phyloP scores from a whole-genome alignment of 2,797 vertebrate species.

The Eidolon dupreanum region DNA sequence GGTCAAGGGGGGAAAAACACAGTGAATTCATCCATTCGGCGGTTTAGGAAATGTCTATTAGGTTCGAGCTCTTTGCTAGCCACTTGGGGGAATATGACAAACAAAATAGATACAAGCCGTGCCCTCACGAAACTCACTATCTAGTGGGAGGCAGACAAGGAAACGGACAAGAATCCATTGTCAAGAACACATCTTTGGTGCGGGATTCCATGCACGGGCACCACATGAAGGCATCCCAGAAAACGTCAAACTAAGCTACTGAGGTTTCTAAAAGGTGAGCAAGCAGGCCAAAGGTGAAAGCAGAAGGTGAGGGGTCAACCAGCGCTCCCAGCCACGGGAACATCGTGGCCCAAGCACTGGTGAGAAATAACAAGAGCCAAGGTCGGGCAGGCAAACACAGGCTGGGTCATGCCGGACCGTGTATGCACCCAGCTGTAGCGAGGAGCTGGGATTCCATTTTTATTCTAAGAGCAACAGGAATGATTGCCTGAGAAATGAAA shows the following conservation, averaged over 20 bases:
- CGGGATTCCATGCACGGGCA: rapidly evolving
- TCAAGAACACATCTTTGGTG: background rate
- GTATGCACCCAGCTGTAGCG: no score
- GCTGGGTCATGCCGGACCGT: background rate
- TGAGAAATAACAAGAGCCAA: background rate
- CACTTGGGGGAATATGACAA: background rate
- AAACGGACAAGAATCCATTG: rapidly evolving
- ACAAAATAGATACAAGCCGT: background rate
- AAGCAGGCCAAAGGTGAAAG: no score
- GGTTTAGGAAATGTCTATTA: background rate
- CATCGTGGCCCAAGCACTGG: rapidly evolving
- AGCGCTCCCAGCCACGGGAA: rapidly evolving
- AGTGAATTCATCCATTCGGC: background rate
- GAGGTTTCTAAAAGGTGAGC: background rate
- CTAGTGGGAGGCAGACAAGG: background rate
- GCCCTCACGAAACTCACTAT: background rate
- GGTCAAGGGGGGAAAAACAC: background rate
- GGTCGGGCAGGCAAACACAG: background rate
- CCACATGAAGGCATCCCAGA: background rate
- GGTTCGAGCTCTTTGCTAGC: background rate
- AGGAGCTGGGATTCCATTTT: background rate
- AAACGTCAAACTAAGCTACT: background rate
- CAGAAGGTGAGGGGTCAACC: background rate
- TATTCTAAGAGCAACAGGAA: background rate
- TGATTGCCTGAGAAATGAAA: background rate